Base-by-base conservation (phyloP, 2,888 invertebrate genomes). In the Cynaeus angustus region DNA sequence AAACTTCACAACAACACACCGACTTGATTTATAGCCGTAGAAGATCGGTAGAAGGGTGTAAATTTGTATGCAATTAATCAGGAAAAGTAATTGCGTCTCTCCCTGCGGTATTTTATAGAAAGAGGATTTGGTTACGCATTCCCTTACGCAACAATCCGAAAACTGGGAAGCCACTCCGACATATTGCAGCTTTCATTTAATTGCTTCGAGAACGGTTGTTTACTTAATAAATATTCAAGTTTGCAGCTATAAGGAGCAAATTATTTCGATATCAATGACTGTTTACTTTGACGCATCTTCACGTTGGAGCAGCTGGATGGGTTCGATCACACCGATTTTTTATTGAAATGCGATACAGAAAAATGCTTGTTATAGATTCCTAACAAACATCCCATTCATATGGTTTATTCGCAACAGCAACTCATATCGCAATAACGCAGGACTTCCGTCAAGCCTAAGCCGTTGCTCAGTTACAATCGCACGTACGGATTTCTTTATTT, bases 401-500 rank as follows among this genome's bases (percentile, higher is more conserved):
- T 9, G 48, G 37, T 66, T 66, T 66, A 56, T 66, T 66, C 48
- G 66, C 66, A 65, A 69, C 64, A 41, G 41, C 33, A 26, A 50
- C 52, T 69, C 69, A 65, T 70, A 70, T 70, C 66, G 68, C 71
- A 71, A 58, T 71, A 64, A 59, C 65, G 59, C 71, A 71, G 43
- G 46, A 62, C 61, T 72, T 69, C 68, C 69, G 68, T 66, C 50
- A 43, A 59, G 58, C 55, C 67, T 72, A 72, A 72, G 68, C 71
- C 66, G 62, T 56, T 48, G 65, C 66, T 61, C 61, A 58, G 59
- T 72, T 69, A 66, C 71, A 66, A 72, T 72, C 66, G 69, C 71
- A 72, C 71, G 71, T 72, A 66, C 69, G 64, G 68, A 72, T 72
- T 69, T 69, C 66, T 72, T 72, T 72, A 69, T 72, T 72, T 66